phyloP scores from a whole-genome alignment of 2,113 vertebrate genomes.

The Maccullochella peelii region DNA sequence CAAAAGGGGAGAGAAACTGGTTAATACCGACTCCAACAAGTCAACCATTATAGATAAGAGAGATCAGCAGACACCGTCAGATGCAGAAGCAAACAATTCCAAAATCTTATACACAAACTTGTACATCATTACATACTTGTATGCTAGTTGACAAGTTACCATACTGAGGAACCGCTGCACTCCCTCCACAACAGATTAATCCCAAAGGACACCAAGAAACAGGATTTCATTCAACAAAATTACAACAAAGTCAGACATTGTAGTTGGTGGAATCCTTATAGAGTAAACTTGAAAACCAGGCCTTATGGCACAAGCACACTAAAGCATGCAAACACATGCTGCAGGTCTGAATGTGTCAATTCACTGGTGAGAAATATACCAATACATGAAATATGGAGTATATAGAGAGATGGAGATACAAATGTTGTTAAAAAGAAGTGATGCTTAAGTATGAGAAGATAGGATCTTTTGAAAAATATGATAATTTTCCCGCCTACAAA shows the following conservation, averaged over 20 bases:
- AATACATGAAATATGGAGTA: neutral
- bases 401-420: neutral
- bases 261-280: slow-evolving; percentile 4
- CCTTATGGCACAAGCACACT: slow-evolving; percentile 21
- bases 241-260: slow-evolving; percentile 5
- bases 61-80: slow-evolving; percentile 41
- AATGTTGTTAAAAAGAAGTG: slow-evolving; percentile 1
- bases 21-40: slow-evolving; percentile 44
- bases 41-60: slow-evolving; percentile 33
- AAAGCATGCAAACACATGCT: slow-evolving; percentile 51
- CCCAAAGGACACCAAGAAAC: neutral
- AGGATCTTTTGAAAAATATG: neutral
- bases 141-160: too few species aligned
- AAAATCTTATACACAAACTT: slow-evolving; percentile 34
- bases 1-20: slow-evolving; percentile 47
- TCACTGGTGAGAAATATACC: neutral
- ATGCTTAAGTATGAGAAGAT: neutral
- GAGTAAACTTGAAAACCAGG: slow-evolving; percentile 4
- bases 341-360: slow-evolving; percentile 12
- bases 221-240: neutral
- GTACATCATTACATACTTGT: slow-evolving; percentile 5
- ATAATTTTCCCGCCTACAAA: too few species aligned
- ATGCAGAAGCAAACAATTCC: slow-evolving; percentile 22
- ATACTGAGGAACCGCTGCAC: slow-evolving; percentile 3
- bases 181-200: neutral